Evolutionary conservation across 2,888 invertebrate species (phyloP), one percentile per base, ranked within the genome.

Genomic region (Brenthis ino): DNA sequence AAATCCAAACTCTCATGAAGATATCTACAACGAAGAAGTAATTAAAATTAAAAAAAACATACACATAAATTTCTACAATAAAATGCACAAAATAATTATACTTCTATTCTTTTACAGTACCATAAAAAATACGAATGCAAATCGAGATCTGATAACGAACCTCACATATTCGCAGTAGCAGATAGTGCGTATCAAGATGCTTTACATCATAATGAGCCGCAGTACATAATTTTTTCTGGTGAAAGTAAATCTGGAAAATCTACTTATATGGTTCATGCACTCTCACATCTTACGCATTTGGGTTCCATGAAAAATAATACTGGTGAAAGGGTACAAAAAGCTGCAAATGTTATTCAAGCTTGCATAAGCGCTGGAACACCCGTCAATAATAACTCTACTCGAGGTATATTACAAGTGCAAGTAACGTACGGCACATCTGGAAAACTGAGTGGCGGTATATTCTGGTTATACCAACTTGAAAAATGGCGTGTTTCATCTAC

Each of bases 171-270:
- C 84, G 95, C 97, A 3, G 96, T 98, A 28, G 98, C 97, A 12
- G 98, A 98, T 82, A 95, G 96, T 72, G 97, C 98, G 50, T 98
- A 96, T 84, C 98, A 98, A 91, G 96, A 98, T 81, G 97, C 97
- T 88, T 88, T 98, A 75, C 98, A 98, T 84, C 97, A 98, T 83
- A 95, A 96, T 76, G 95, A 96, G 76, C 95, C 96, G 2, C 98
- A 98, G 85, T 96, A 97, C 84, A 96, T 99, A 70, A 93, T 98
- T 6, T 95, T 99, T 75, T 95, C 97, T 55, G 98, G 98, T 1
- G 98, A 98, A 93, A 97, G 96, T 75, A 96, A 96, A 81, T 96
- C 98, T 0, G 98, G 98, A 1, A 99, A 99, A 92, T 97, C 98
- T 0, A 96, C 96, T 48, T 97, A 96, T 82, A 96, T 96, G 85